These are phyloP conservation scores for Ormyrus rosae DNA, from an alignment of 2,888 invertebrate genomes.

Conservation along the genomic window DNA sequence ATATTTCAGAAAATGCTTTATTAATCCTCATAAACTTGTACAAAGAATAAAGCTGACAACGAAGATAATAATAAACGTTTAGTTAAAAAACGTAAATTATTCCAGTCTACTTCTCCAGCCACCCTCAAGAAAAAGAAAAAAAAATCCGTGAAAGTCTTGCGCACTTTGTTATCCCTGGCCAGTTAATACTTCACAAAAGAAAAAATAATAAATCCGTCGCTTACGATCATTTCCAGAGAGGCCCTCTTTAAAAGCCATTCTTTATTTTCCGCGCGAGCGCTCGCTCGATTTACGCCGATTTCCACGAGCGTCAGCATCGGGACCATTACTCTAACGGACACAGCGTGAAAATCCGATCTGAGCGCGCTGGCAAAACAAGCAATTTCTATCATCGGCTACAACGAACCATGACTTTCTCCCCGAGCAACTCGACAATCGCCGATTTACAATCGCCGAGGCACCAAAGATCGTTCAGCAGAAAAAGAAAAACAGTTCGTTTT, in stretches of 20 bases:
- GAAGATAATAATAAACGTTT: too few relatives aligned
- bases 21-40: too few relatives aligned
- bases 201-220: constrained; percentile 1
- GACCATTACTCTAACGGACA: constrained; percentile 21
- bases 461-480: not conserved
- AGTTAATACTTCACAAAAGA: too few relatives aligned
- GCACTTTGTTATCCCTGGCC: too few relatives aligned
- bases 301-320: constrained; percentile 33
- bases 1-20: too few relatives aligned
- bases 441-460: too few relatives aligned
- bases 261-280: constrained; percentile 31
- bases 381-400: constrained; percentile 34
- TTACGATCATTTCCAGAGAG: constrained; percentile 1
- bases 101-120: too few relatives aligned
- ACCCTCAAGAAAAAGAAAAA: too few relatives aligned
- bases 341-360: constrained; percentile 39
- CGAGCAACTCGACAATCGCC: not conserved
- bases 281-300: constrained; percentile 19
- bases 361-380: constrained; percentile 10
- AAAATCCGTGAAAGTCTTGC: too few relatives aligned
- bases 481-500: constrained; percentile 1
- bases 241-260: constrained; percentile 12
- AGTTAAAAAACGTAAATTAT: too few relatives aligned
- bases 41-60: too few relatives aligned
- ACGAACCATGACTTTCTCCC: constrained; percentile 35